Evolutionary conservation across 2,113 vertebrate genomes (phyloP).

Genomic region (Mustelus asterias): DNA sequence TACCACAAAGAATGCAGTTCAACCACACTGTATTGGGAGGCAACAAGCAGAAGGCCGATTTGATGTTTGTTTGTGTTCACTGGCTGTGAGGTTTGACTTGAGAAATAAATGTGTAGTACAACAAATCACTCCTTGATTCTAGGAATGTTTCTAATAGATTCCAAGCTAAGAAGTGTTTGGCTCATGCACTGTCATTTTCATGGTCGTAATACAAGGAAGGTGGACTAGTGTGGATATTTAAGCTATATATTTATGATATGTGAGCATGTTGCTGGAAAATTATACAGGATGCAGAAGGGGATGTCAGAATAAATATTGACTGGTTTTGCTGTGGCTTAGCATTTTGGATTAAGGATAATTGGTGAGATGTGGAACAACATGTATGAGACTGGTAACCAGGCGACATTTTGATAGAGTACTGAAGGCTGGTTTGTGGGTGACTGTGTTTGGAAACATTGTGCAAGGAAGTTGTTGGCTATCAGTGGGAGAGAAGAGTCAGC

Average conservation of each 20-base stretch:
- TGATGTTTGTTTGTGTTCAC: not conserved
- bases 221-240: not conserved
- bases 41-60: not conserved
- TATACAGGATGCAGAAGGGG: not conserved
- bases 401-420: not conserved
- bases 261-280: not conserved
- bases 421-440: not conserved
- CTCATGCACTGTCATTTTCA: not conserved
- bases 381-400: not conserved
- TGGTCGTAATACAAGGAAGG: not conserved
- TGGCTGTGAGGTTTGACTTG: not conserved
- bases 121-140: not conserved
- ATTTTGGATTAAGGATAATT: not conserved
- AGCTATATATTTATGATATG: not conserved
- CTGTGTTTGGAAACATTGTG: not conserved
- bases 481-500: not conserved
- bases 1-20: not conserved
- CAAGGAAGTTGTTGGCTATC: not conserved
- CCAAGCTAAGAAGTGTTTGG: not conserved
- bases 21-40: not conserved
- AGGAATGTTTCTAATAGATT: not conserved
- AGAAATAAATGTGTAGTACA: not conserved
- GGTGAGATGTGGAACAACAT: not conserved
- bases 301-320: not conserved
- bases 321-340: not conserved